Base-by-base conservation (phyloP, 1,140 invertebrate genomes). In the Aleiodes sp. region DNA sequence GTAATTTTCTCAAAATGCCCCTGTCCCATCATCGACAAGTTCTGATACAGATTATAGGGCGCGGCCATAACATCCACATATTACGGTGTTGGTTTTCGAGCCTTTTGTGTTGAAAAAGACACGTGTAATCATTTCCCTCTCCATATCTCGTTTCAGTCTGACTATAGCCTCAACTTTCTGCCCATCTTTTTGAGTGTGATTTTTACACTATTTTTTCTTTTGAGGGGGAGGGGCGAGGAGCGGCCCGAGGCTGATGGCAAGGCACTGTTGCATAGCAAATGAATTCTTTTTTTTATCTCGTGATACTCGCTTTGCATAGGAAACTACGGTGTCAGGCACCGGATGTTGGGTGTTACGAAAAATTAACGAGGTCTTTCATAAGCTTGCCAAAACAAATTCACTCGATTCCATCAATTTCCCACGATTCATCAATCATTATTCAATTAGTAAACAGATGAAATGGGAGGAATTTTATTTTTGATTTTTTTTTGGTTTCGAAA, bases 11-110 rank as follows among this genome's bases (percentile, higher is more conserved):
- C 77, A 83, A 82, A 85, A 85, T 80, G 82, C 78, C n/a, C n/a
- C 80, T 84, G 82, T 85, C 84, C 84, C 84, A 84, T 85, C 82
- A 82, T 79, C 65, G 59, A 61, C 67, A 37, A n/a, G n/a, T 33
- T 10, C 26, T 12, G 24, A 28, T 37, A 77, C 73, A 81, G 82
- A 86, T 86, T 86, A 86, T 83, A 86, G 84, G 85, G 85, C 85
- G 75, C 82, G 76, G n/a, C n/a, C 75, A 65, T 63, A 52, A 75
- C 68, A 74, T 80, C 81, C 78, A 79, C 84, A 80, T 83, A 86
- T 86, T 85, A 84, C 83, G 81, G 85, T 86, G 85, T 86, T 86
- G 85, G 85, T 86, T 86, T 86, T 86, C 85, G 85, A 86, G 84
- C 85, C 85, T 86, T 86, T 86, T 86, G 85, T 84, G 85, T 84